Conservation (phyloP, 2,797 vertebrate species). For the Neostethus bicornis region DNA sequence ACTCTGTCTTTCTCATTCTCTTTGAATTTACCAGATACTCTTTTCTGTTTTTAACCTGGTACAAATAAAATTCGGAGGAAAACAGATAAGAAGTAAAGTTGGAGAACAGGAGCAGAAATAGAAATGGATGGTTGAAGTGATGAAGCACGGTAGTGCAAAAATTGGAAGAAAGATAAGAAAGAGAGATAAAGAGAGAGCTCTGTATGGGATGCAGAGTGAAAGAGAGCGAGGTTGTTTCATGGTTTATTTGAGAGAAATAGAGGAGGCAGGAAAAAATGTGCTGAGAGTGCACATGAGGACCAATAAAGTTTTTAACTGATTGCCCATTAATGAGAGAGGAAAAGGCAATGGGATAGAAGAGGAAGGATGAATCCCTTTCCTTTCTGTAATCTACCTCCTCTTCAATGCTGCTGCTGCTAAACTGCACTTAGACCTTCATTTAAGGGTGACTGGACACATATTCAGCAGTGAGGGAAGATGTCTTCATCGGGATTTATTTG, state of each 20-base stretch:
- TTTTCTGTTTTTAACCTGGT: conserved; percentile 15
- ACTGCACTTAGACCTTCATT: conserved; percentile 51
- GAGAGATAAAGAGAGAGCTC: conserved; percentile 24
- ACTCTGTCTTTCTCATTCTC: conserved; percentile 40
- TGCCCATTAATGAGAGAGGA: conserved; percentile 68
- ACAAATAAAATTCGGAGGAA: conserved; percentile 14
- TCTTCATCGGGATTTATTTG: conserved; percentile 33
- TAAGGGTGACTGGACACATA: conserved; percentile 52
- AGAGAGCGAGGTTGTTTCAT: conserved; percentile 16
- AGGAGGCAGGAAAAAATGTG: conserved; percentile 42
- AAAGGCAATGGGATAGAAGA: not conserved
- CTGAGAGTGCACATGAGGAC: conserved; percentile 58
- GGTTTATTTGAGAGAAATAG: conserved; percentile 27
- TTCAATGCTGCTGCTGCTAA: conserved; percentile 38
- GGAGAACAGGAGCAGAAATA: conserved; percentile 10
- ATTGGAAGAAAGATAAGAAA: conserved; percentile 4
- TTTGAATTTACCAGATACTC: conserved; percentile 12
- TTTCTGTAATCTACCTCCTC: not conserved
- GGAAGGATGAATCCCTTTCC: not conserved
- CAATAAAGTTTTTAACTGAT: conserved; percentile 74
- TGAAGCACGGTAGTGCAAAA: conserved; percentile 44
- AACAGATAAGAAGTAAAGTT: conserved; percentile 3
- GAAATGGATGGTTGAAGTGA: conserved; percentile 42
- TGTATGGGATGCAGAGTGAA: conserved; percentile 32
- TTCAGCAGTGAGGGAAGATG: conserved; percentile 32